Evolutionary conservation across 2,888 invertebrate species (phyloP).

Genomic region (Holacanthella duospinosa): DNA sequence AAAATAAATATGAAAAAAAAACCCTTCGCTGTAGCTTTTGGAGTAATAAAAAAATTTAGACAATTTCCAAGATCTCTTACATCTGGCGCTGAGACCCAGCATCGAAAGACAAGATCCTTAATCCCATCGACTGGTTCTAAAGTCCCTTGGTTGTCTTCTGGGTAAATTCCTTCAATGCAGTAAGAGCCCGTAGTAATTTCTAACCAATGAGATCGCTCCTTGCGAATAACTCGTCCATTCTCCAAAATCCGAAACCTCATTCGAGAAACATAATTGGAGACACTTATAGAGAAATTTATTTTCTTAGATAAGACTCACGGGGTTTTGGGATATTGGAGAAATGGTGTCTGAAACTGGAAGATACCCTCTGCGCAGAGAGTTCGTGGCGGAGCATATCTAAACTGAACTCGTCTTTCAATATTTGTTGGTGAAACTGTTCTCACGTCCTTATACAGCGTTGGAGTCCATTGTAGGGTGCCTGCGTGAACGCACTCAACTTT

Average conservation of each 20-base stretch:
- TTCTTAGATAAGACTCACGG: background rate
- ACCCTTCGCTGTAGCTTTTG: no score
- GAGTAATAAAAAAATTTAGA: no score
- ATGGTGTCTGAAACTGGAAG: background rate
- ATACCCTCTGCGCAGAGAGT: background rate
- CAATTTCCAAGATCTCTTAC: no score
- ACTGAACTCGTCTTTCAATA: background rate
- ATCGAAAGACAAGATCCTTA: no score
- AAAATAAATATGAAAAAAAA: background rate
- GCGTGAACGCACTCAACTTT: background rate
- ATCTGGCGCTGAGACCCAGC: no score
- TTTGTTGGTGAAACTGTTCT: background rate
- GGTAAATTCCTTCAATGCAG: constrained; percentile 9
- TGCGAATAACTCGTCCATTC: background rate
- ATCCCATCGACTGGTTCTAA: background rate
- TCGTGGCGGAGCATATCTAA: background rate
- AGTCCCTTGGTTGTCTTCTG: background rate
- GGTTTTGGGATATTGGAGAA: background rate
- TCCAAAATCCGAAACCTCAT: constrained; percentile 8
- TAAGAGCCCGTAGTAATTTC: background rate
- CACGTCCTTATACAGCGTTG: background rate
- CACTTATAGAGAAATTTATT: background rate
- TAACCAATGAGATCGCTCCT: background rate
- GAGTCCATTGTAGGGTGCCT: background rate
- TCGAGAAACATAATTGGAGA: background rate